These are phyloP conservation scores for Ophonus ardosiacus DNA, from an alignment of 2,888 invertebrate genomes.

Conservation along the genomic window DNA sequence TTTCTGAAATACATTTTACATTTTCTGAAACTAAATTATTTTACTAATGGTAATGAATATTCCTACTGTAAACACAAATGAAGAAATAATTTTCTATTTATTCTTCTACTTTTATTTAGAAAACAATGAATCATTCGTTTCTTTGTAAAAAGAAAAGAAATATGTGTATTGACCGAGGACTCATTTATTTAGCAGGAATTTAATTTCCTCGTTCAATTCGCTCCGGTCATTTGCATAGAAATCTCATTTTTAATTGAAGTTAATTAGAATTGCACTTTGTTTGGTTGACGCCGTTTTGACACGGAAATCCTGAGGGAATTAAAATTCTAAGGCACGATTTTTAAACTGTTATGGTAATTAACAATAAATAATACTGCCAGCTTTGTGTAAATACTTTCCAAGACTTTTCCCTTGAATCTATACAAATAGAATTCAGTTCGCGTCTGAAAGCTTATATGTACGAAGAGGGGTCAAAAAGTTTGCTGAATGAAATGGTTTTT, in stretches of 20 bases:
- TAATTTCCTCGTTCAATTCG: constrained; percentile 22
- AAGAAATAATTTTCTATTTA: neutral
- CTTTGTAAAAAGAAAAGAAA: neutral
- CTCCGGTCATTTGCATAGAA: neutral
- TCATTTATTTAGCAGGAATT: constrained; percentile 12
- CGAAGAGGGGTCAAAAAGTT: too few relatives aligned
- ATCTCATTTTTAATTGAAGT: constrained; percentile 32
- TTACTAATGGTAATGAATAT: too few relatives aligned
- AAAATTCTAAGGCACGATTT: constrained; percentile 23
- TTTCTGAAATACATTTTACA: too few relatives aligned
- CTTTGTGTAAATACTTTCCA: neutral
- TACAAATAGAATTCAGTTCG: too few relatives aligned
- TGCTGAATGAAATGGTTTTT: too few relatives aligned
- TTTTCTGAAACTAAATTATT: too few relatives aligned
- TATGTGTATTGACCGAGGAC: constrained; percentile 7
- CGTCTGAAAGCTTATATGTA: too few relatives aligned
- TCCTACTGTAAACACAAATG: too few relatives aligned
- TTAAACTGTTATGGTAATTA: constrained; percentile 16
- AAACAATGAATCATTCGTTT: neutral
- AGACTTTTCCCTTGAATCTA: neutral
- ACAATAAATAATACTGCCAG: constrained; percentile 17
- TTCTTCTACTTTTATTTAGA: neutral
- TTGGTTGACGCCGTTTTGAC: constrained; percentile 28
- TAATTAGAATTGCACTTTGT: constrained; percentile 26
- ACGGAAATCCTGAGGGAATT: constrained; percentile 28